Percentiles rank a stretch among this genome's conserved stretches.
These are phyloP conservation scores for Glaucidium brasilianum DNA, from an alignment of 2,113 vertebrate genomes.

Conservation along the genomic window DNA sequence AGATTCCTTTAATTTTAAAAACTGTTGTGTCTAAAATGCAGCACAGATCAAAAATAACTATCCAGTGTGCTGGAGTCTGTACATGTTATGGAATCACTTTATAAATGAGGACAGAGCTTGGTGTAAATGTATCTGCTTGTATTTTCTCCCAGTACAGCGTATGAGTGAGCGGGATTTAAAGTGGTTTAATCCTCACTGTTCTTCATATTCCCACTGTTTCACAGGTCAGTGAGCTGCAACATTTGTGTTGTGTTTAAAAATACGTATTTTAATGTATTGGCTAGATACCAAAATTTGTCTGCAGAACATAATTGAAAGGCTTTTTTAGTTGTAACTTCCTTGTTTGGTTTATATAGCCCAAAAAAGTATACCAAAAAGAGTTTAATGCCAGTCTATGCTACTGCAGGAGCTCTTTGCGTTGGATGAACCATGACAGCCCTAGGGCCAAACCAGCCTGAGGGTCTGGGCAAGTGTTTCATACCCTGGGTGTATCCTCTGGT, in stretches of 20 bases:
- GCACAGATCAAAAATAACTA: conserved; percentile 20
- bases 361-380: not conserved
- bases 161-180: not conserved
- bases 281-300: not conserved
- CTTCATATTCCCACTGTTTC: conserved; percentile 11
- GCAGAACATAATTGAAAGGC: not conserved
- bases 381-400: not conserved
- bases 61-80: not conserved
- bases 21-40: conserved; percentile 38
- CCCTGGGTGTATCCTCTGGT: not conserved
- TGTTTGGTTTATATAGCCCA: not conserved
- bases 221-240: conserved; percentile 33
- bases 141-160: not conserved
- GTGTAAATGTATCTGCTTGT: not conserved
- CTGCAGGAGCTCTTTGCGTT: not conserved
- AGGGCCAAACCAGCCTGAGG: not conserved
- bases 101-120: not conserved
- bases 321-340: not conserved
- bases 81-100: not conserved
- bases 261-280: conserved; percentile 18
- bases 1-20: conserved; percentile 43
- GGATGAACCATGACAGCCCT: not conserved
- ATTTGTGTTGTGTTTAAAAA: conserved; percentile 30
- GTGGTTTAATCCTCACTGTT: conserved; percentile 39
- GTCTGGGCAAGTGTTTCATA: not conserved